Conservation (phyloP, 1,140 invertebrate genomes). For the Trissolcus basalis region DNA sequence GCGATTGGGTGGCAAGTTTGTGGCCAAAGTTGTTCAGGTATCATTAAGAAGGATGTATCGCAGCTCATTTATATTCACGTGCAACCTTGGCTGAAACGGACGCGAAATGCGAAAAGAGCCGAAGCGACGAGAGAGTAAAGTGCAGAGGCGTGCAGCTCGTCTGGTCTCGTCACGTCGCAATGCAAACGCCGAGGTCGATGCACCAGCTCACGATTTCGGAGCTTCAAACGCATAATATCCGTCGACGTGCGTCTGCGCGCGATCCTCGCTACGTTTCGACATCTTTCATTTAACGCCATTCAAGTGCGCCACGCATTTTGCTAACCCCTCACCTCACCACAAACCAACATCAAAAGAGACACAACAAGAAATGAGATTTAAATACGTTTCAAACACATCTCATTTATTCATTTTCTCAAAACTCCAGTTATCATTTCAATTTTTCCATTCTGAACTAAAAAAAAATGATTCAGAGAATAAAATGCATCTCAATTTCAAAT, state of each 20-base stretch:
- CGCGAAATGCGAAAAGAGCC: constrained; percentile 45
- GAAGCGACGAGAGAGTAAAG: constrained; percentile 11
- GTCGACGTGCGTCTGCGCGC: constrained; percentile 35
- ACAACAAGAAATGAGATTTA: too few relatives aligned
- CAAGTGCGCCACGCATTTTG: constrained; percentile 19
- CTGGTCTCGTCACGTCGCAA: constrained; percentile 41
- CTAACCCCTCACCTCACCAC: constrained; percentile 12
- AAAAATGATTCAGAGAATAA: too few relatives aligned
- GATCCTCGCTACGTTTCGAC: constrained; percentile 35
- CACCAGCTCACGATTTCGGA: constrained; percentile 46
- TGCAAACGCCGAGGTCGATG: constrained; percentile 49
- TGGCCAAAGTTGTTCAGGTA: constrained; percentile 25
- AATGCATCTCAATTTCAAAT: too few relatives aligned
- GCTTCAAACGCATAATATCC: constrained; percentile 37
- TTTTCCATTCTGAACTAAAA: too few relatives aligned
- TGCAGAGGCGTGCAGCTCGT: constrained; percentile 36
- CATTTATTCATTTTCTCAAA: too few relatives aligned
- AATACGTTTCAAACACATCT: too few relatives aligned
- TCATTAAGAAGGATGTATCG: constrained; percentile 49
- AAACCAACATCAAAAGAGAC: not conserved
- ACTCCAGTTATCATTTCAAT: too few relatives aligned
- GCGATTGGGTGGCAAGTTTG: constrained; percentile 19
- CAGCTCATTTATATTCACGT: constrained; percentile 50
- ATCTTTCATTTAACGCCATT: constrained; percentile 32
- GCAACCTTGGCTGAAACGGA: constrained; percentile 41